These are phyloP conservation scores for Apoda limacodes DNA, from an alignment of 2,888 invertebrate genomes.

Conservation along the genomic window DNA sequence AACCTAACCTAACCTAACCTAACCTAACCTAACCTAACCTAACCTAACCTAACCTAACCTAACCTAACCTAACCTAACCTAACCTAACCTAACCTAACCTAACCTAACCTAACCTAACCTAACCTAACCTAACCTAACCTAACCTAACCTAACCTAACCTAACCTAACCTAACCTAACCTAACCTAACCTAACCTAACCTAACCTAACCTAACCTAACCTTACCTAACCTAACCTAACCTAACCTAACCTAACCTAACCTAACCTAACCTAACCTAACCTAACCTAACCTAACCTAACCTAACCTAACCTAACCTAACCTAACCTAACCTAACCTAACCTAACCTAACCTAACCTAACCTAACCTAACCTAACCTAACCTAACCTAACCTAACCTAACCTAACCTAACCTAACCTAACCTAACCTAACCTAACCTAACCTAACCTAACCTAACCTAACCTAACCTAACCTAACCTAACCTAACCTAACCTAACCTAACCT, in stretches of 20 bases:
- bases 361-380: conserved; percentile 16
- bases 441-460: conserved; percentile 15
- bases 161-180: conserved; percentile 22
- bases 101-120: conserved; percentile 21
- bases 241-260: conserved; percentile 12
- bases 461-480: conserved; percentile 21
- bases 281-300: conserved; percentile 22
- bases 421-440: conserved; percentile 16
- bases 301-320: conserved; percentile 13
- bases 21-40: conserved; percentile 21
- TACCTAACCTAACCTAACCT: conserved; percentile 20
- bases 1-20: conserved; percentile 21
- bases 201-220: conserved; percentile 23
- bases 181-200: conserved; percentile 23
- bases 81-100: conserved; percentile 22
- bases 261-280: conserved; percentile 17
- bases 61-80: conserved; percentile 22
- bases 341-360: conserved; percentile 19
- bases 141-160: conserved; percentile 20
- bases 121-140: conserved; percentile 22
- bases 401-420: conserved; percentile 19
- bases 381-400: conserved; percentile 11
- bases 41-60: conserved; percentile 22
- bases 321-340: conserved; percentile 15
- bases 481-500: conserved; percentile 20